These are phyloP conservation scores for Petrosia ficiformis DNA, from an alignment of 37 sponge, comb jelly and placozoan species.

Conservation along the genomic window DNA sequence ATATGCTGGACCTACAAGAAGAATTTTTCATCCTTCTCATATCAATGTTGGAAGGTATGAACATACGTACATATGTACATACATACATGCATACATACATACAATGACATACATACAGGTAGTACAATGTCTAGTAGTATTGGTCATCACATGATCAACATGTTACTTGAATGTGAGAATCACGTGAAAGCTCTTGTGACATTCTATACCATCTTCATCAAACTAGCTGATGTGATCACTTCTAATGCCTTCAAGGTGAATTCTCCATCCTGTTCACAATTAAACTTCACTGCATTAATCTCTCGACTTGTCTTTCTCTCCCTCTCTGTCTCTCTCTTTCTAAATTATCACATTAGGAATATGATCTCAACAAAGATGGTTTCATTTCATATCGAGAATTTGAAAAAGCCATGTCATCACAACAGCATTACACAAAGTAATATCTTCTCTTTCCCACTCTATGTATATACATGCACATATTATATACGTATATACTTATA, in stretches of 20 bases:
- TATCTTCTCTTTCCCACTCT: background rate
- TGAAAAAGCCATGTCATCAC: constrained; percentile 76
- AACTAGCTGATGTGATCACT: constrained; percentile 78
- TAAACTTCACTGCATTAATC: no score
- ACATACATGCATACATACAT: background rate
- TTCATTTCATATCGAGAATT: constrained; percentile 82
- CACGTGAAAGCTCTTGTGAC: constrained; percentile 66
- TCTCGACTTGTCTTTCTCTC: background rate
- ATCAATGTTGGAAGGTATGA: constrained; percentile 83
- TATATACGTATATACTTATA: no score
- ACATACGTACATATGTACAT: background rate
- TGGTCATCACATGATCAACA: constrained; percentile 76
- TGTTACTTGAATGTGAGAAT: constrained; percentile 46
- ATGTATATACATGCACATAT: background rate
- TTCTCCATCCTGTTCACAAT: no score
- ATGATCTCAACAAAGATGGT: constrained; percentile 88
- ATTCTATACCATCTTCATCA: constrained; percentile 86
- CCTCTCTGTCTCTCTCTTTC: background rate
- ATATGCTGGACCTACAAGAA: constrained; percentile 77
- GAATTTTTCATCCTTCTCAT: constrained; percentile 78
- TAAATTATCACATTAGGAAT: constrained; percentile 48
- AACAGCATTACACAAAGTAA: constrained; percentile 67
- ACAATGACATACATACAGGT: constrained; percentile 14
- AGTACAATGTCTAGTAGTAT: constrained; percentile 37
- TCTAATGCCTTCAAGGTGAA: constrained; percentile 82